Conservation (phyloP, 2,888 invertebrate species). For the Drosophila nr. medialis region DNA sequence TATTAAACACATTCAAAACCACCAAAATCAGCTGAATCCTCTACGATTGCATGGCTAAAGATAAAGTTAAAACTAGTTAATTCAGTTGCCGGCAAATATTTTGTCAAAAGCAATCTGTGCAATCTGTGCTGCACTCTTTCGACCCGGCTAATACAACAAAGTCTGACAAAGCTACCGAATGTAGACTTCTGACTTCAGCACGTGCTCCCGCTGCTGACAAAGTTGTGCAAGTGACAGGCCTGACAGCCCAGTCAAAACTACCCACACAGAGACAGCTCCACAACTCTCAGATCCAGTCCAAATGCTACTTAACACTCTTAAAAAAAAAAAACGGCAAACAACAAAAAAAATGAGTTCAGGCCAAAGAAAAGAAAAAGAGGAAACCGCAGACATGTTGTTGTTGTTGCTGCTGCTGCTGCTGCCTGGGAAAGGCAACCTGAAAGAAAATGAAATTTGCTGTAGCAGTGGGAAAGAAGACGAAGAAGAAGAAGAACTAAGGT, state of each 20-base stretch:
- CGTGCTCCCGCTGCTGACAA: slow-evolving; percentile 49
- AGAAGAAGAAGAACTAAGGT: neutral
- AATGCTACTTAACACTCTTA: slow-evolving; percentile 55
- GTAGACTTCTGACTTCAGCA: slow-evolving; percentile 30
- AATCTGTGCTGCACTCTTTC: slow-evolving; percentile 15
- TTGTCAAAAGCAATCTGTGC: slow-evolving; percentile 21
- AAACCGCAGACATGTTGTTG: slow-evolving; percentile 58
- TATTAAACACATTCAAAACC: neutral
- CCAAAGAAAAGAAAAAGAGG: slow-evolving; percentile 17
- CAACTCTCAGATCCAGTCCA: slow-evolving; percentile 21
- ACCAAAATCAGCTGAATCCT: too few relatives aligned
- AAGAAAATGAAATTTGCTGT: slow-evolving; percentile 58
- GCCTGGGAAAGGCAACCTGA: slow-evolving; percentile 43
- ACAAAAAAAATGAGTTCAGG: slow-evolving; percentile 14
- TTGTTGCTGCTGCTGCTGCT: neutral
- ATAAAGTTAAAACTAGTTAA: slow-evolving; percentile 15
- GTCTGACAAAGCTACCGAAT: slow-evolving; percentile 20
- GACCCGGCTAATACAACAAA: slow-evolving; percentile 13
- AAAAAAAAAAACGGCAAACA: slow-evolving; percentile 8
- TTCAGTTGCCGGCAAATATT: slow-evolving; percentile 13
- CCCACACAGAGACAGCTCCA: slow-evolving; percentile 46
- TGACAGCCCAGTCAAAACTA: slow-evolving; percentile 74
- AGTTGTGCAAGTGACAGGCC: slow-evolving; percentile 72
- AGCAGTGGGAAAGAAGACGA: neutral
- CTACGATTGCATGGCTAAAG: neutral